Percentiles rank a stretch among this genome's conserved stretches.
phyloP scores from a whole-genome alignment of 1,140 invertebrate genomes.

The Macrobrachium rosenbergii region DNA sequence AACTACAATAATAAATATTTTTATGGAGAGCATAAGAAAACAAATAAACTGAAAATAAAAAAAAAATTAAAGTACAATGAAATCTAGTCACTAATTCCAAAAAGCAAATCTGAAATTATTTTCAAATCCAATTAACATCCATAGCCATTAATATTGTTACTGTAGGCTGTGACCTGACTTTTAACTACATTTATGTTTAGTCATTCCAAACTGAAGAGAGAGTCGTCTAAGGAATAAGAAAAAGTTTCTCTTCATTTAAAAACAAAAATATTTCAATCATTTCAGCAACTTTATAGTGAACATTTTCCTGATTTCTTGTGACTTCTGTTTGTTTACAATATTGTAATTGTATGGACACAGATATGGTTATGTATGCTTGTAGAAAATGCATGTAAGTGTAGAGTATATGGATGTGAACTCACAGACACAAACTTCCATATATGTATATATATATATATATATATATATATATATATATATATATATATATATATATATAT shows the following conservation, averaged over 20 bases:
- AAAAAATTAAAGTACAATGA: too few species aligned
- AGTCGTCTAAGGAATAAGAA: not conserved
- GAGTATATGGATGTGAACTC: not conserved
- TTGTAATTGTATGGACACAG: not conserved
- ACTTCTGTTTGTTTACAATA: not conserved
- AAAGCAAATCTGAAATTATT: too few species aligned
- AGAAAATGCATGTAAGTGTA: not conserved
- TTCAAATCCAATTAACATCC: not conserved
- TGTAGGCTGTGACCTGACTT: not conserved
- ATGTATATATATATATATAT: not conserved
- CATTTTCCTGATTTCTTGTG: too few species aligned
- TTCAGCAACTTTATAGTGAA: too few species aligned
- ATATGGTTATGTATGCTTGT: not conserved
- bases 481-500: not conserved
- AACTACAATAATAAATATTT: not conserved
- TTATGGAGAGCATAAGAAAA: not conserved
- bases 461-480: not conserved
- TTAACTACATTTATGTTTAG: not conserved
- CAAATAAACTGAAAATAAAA: too few species aligned
- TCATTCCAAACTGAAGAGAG: not conserved
- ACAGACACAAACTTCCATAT: not conserved
- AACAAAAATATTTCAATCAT: too few species aligned
- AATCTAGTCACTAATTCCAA: too few species aligned
- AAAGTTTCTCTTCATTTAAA: not conserved
- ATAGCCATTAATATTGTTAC: constrained; percentile 7